Percentiles rank a stretch among this genome's conserved stretches.
These are phyloP conservation scores for Drosophila flavopinicola DNA, from an alignment of 2,888 invertebrate genomes.

Conservation along the genomic window DNA sequence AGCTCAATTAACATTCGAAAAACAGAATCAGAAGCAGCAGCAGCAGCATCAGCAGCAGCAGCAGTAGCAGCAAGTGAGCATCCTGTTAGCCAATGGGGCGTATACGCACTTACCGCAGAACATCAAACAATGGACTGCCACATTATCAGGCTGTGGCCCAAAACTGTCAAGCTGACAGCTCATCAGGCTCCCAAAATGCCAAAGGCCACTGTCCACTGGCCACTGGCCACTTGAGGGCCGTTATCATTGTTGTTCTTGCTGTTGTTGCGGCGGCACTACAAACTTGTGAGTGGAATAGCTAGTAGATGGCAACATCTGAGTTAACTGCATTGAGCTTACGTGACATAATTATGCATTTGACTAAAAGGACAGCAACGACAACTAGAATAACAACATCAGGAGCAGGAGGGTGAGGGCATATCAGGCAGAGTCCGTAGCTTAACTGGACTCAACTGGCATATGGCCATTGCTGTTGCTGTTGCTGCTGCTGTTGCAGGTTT, in stretches of 20 bases:
- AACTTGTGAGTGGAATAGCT: conserved; percentile 70
- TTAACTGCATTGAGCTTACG: conserved; percentile 81
- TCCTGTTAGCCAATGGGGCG: conserved; percentile 56
- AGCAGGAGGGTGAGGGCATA: background rate
- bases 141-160: conserved; percentile 62
- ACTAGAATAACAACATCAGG: conserved; percentile 4
- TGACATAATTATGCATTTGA: conserved; percentile 80
- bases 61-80: conserved; percentile 10
- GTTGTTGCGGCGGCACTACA: conserved; percentile 32
- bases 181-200: conserved; percentile 51
- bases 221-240: conserved; percentile 52
- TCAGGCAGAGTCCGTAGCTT: conserved; percentile 17
- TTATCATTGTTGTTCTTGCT: conserved; percentile 26
- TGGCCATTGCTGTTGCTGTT: conserved; percentile 47
- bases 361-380: conserved; percentile 56
- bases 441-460: conserved; percentile 56
- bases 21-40: too few relatives aligned
- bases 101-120: conserved; percentile 54
- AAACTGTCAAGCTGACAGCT: conserved; percentile 48
- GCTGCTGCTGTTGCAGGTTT: conserved; percentile 14
- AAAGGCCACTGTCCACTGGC: too few relatives aligned
- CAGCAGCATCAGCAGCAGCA: conserved; percentile 9
- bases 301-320: conserved; percentile 78
- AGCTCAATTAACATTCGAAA: conserved; percentile 79
- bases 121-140: conserved; percentile 61